Evolutionary conservation across 2,888 invertebrate species (phyloP).

Genomic region (Pseudolycoriella hygida): DNA sequence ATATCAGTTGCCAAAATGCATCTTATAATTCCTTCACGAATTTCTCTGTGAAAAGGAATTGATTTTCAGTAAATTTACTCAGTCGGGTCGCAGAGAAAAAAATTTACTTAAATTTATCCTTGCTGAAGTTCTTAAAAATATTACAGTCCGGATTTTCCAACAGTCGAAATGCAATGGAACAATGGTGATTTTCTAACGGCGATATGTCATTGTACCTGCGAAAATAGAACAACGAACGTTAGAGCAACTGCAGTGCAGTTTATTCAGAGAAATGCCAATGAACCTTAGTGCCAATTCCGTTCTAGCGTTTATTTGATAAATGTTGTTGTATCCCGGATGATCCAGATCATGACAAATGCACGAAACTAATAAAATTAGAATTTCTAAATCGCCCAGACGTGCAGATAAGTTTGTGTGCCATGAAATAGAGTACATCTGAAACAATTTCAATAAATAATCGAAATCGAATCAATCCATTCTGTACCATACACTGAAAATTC

Average conservation of each 20-base stretch:
- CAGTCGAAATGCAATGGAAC: constrained; percentile 66
- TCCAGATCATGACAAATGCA: constrained; percentile 68
- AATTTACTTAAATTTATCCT: constrained; percentile 39
- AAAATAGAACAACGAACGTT: background rate
- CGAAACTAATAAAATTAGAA: constrained; percentile 56
- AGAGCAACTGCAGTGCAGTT: background rate
- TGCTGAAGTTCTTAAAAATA: constrained; percentile 50
- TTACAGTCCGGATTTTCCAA: constrained; percentile 64
- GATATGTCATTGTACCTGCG: constrained; percentile 63
- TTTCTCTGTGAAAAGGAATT: too few species aligned
- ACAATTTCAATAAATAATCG: too few species aligned
- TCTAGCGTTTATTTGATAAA: constrained; percentile 66
- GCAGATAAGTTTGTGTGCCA: constrained; percentile 51
- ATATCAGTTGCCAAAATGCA: constrained; percentile 63
- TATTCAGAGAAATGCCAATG: background rate
- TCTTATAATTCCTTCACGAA: constrained; percentile 62
- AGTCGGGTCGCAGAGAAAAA: too few species aligned
- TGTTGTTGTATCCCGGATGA: constrained; percentile 62
- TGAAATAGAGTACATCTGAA: constrained; percentile 67
- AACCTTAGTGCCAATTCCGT: constrained; percentile 60
- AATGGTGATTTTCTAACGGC: constrained; percentile 72
- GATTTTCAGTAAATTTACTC: too few species aligned
- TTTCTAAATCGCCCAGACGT: constrained; percentile 55
- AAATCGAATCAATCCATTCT: too few species aligned
- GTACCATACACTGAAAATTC: background rate